Evolutionary conservation across 2,888 invertebrate genomes (phyloP), one percentile per base, ranked within the genome.

Genomic region (Lysandra coridon): DNA sequence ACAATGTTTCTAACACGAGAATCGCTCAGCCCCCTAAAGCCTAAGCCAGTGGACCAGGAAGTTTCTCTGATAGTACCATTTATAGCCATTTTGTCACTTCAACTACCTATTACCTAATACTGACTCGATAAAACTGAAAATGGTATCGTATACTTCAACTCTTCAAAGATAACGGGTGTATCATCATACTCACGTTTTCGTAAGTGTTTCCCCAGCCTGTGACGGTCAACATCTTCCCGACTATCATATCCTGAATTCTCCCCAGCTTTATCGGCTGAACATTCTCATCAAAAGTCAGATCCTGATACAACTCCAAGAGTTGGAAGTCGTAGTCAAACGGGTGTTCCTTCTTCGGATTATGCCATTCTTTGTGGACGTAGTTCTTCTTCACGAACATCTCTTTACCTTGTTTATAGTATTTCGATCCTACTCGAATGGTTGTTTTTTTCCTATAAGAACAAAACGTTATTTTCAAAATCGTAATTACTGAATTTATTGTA

Each of bases 301-400:
- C 73, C 78, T 92, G 89, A 0, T 60, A 78, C 1, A 93, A 81
- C 60, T 93, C 91, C 57, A 94, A 57, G 0, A 94, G 84, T 86
- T 94, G 93, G 81, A 89, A 94, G 81, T 94, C 94, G 62, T 83
- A 94, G 81, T 94, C 94, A 73, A 93, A 94, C 0, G 92, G 91
- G 78, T 94, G 94, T 0, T 90, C 91, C 69, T 94, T 94, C 2
- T 80, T 84, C 62, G 84, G 86, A 0, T 86, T 85, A 0, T 81
- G 17, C 94, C 94, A 94, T 80, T 85, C 82, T 0, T 92, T 92
- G 79, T 94, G 93, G 14, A 93, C 83, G 78, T 86, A 83, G 73
- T 84, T 85, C 0, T 80, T 80, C 78, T 87, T 89, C 0, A 94
- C 86, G 0, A 5, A 1, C 0, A 91, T 10, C 79, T 87, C 91